Percentiles rank a stretch among this genome's conserved stretches.
These are phyloP conservation scores for Gopherus evgoodei DNA, from an alignment of 2,113 vertebrate species.

Conservation along the genomic window DNA sequence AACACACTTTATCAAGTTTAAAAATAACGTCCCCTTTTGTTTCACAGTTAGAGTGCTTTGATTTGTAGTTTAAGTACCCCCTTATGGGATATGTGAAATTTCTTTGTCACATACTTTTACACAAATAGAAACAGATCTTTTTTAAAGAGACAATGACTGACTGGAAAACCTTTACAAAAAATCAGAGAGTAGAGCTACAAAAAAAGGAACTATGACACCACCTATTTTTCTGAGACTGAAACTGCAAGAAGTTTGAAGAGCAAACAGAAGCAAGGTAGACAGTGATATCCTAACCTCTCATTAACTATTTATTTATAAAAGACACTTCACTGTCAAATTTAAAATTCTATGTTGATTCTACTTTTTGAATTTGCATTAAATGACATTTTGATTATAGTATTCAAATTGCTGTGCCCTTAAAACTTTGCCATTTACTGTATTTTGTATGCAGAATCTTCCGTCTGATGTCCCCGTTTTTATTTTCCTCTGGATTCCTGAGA, in stretches of 20 bases:
- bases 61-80: neutral
- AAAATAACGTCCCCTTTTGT: constrained; percentile 1
- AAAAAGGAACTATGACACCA: neutral
- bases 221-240: neutral
- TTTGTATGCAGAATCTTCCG: constrained; percentile 65
- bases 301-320: constrained; percentile 69
- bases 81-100: neutral
- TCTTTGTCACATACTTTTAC: neutral
- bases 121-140: neutral
- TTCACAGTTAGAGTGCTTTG: neutral
- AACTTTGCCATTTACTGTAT: constrained; percentile 65
- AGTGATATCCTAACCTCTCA: constrained; percentile 50
- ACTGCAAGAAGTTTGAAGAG: constrained; percentile 10
- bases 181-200: neutral
- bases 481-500: constrained; percentile 47
- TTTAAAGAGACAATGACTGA: neutral
- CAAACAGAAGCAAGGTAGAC: constrained; percentile 14
- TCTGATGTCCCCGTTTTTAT: constrained; percentile 72
- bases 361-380: constrained; percentile 74
- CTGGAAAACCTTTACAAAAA: neutral
- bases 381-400: constrained; percentile 78
- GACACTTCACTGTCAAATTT: constrained; percentile 54
- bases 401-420: constrained; percentile 74
- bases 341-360: constrained; percentile 67
- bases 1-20: neutral